Evolutionary conservation across 2,113 vertebrate genomes (phyloP).

Genomic region (Cygnus buccinator): DNA sequence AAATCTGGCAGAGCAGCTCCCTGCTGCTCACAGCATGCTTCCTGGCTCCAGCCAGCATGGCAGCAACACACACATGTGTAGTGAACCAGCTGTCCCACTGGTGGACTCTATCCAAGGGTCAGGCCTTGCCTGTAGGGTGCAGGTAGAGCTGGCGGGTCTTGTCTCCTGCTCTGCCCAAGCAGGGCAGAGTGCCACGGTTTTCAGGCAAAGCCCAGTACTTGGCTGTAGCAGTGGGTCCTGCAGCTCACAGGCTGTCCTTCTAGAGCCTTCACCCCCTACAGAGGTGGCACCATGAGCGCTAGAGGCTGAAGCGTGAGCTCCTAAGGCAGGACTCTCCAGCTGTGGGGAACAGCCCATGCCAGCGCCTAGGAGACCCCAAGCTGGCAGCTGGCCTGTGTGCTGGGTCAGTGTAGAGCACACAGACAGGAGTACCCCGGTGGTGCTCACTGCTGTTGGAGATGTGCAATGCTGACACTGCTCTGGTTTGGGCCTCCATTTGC

Average conservation of each 20-base stretch:
- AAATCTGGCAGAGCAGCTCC: not conserved
- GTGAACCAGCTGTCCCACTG: not conserved
- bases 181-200: not conserved
- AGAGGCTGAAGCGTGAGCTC: not conserved
- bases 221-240: not conserved
- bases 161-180: not conserved
- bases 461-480: not conserved
- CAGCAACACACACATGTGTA: not conserved
- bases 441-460: accelerated
- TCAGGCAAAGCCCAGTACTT: not conserved
- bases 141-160: not conserved
- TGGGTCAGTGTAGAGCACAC: not conserved
- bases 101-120: not conserved
- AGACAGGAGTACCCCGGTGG: not conserved
- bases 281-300: not conserved
- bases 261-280: not conserved
- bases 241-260: not conserved
- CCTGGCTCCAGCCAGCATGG: not conserved
- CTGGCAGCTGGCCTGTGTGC: not conserved
- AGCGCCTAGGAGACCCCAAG: not conserved
- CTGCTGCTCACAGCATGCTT: not conserved
- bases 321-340: not conserved
- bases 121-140: not conserved
- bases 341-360: not conserved
- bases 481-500: not conserved